Evolutionary conservation across 2,113 vertebrate species (phyloP).

Genomic region (Cavia porcellus): DNA sequence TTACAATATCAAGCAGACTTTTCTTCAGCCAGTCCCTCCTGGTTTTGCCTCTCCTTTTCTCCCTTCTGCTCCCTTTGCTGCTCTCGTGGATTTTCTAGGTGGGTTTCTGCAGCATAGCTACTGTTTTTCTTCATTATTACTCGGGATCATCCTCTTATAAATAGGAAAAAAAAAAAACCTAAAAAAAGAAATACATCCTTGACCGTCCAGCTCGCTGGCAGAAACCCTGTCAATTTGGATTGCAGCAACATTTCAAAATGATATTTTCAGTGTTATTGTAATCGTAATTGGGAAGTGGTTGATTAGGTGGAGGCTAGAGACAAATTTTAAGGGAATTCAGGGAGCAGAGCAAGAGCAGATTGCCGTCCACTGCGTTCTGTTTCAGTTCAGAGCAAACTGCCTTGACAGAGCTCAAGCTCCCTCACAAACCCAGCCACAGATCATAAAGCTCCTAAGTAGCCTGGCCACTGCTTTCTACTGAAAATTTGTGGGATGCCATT

Average conservation of each 20-base stretch:
- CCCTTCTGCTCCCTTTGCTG: background rate
- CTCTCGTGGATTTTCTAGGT: conserved; percentile 20
- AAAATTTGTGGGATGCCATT: conserved; percentile 81
- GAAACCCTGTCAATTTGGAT: conserved; percentile 70
- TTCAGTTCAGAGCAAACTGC: conserved; percentile 29
- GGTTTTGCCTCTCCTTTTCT: background rate
- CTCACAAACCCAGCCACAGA: conserved; percentile 72
- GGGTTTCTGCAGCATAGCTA: conserved; percentile 47
- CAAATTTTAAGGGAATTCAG: conserved; percentile 64
- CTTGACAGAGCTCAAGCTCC: conserved; percentile 55
- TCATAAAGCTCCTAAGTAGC: conserved; percentile 77
- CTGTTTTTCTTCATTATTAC: conserved; percentile 43
- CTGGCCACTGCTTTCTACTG: conserved; percentile 73
- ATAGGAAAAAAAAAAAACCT: background rate
- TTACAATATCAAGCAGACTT: conserved; percentile 55
- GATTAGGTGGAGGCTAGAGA: conserved; percentile 75
- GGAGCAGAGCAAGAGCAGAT: conserved; percentile 9
- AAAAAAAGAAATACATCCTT: background rate
- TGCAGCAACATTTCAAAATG: conserved; percentile 67
- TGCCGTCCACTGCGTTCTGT: conserved; percentile 15
- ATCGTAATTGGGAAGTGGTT: conserved; percentile 69
- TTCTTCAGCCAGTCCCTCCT: conserved; percentile 7
- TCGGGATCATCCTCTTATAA: conserved; percentile 46
- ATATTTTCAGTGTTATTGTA: conserved; percentile 71
- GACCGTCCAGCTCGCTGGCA: conserved; percentile 59